These are phyloP conservation scores for Dioctria linearis DNA, from an alignment of 2,888 invertebrate genomes.

Conservation along the genomic window DNA sequence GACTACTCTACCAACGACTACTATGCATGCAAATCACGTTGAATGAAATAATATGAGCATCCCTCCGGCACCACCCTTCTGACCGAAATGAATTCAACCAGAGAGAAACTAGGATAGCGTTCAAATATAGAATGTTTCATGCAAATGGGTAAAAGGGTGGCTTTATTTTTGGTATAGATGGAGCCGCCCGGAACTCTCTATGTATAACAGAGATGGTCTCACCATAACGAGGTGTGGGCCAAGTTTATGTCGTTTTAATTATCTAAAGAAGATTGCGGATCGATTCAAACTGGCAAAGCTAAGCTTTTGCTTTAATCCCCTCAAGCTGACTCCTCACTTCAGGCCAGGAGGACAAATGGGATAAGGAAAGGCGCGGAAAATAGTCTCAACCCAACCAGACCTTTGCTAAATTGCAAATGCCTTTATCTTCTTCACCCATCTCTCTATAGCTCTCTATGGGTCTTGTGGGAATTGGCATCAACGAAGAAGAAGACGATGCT, in stretches of 20 bases:
- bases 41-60: conserved; percentile 47
- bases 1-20: conserved; percentile 42
- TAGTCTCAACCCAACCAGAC: neutral
- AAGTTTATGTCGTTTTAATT: conserved; percentile 50
- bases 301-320: neutral
- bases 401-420: neutral
- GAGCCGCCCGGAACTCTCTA: neutral
- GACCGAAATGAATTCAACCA: conserved; percentile 43
- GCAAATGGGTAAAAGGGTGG: conserved; percentile 12
- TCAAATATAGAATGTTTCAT: conserved; percentile 15
- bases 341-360: neutral
- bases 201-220: neutral
- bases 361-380: no score
- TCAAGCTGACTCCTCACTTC: neutral
- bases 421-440: conserved; percentile 33
- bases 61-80: conserved; percentile 40
- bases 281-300: conserved; percentile 32
- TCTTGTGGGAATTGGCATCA: conserved; percentile 20
- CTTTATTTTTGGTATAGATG: neutral
- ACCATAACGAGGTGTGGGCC: conserved; percentile 51
- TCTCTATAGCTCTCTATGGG: conserved; percentile 2
- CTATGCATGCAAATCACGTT: conserved; percentile 53
- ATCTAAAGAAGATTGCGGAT: conserved; percentile 51
- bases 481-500: neutral
- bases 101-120: conserved; percentile 16